These are phyloP conservation scores for Ochotona curzoniae DNA, from an alignment of 2,113 vertebrate species.

Conservation along the genomic window DNA sequence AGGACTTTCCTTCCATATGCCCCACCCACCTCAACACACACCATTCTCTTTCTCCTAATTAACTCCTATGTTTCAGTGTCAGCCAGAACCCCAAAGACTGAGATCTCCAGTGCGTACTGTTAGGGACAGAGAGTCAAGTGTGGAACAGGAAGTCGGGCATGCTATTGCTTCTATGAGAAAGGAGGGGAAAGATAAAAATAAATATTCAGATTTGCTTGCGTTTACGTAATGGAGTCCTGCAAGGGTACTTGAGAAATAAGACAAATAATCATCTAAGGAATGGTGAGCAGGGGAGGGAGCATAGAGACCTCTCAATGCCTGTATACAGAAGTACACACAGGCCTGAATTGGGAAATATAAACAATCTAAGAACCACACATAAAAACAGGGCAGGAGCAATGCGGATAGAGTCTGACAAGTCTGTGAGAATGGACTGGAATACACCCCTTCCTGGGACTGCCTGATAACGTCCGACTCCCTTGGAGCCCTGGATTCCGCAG, in stretches of 20 bases:
- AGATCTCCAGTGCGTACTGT: background rate
- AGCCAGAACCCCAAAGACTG: constrained; percentile 17
- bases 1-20: background rate
- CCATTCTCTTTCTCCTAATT: background rate
- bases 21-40: background rate
- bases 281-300: background rate
- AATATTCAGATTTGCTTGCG: background rate
- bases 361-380: background rate
- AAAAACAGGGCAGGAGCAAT: constrained; percentile 38
- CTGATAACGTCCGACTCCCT: background rate
- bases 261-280: constrained; percentile 39
- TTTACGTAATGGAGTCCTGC: constrained; percentile 2
- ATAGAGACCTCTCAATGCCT: background rate
- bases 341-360: background rate
- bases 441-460: background rate
- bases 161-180: constrained; percentile 32
- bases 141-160: background rate
- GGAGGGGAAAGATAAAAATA: constrained; percentile 48
- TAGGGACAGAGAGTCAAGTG: background rate
- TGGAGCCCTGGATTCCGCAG: background rate
- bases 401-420: background rate
- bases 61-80: background rate
- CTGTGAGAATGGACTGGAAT: background rate
- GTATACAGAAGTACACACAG: background rate
- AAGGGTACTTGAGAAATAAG: constrained; percentile 39